Conservation (phyloP, 2,888 invertebrate species). For the Caenorhabditis zanzibari region DNA sequence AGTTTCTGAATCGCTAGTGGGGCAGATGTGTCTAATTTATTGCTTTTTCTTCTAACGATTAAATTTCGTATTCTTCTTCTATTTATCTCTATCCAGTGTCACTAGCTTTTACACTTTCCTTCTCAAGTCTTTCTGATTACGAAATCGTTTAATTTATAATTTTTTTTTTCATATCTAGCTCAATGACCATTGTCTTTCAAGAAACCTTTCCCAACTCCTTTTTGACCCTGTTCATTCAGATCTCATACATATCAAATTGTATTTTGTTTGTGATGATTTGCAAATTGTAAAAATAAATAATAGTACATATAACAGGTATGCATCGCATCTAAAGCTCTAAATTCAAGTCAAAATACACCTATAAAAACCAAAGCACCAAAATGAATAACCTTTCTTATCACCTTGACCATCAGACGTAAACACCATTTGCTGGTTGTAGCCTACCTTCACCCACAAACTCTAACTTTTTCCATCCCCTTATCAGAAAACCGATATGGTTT, state of each 20-base stretch:
- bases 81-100: constrained; percentile 10
- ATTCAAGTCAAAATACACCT: background rate
- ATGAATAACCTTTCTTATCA: constrained; percentile 46
- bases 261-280: background rate
- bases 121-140: background rate
- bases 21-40: constrained; percentile 56
- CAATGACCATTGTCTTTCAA: constrained; percentile 26
- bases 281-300: background rate
- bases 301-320: background rate
- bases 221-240: constrained; percentile 26
- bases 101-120: constrained; percentile 2
- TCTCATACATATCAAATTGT: constrained; percentile 30
- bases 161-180: constrained; percentile 25
- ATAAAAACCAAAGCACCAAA: background rate
- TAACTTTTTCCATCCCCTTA: constrained; percentile 26
- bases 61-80: background rate
- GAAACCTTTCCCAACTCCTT: constrained; percentile 3
- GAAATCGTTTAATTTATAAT: background rate
- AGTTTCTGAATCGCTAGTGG: background rate
- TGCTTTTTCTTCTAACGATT: constrained; percentile 23
- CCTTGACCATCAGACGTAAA: constrained; percentile 14
- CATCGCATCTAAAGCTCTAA: too few relatives aligned
- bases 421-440: constrained; percentile 11
- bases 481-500: constrained; percentile 29
- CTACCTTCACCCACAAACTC: constrained; percentile 8